Evolutionary conservation across 2,888 invertebrate genomes (phyloP).

Genomic region (Argyresthia goedartella): DNA sequence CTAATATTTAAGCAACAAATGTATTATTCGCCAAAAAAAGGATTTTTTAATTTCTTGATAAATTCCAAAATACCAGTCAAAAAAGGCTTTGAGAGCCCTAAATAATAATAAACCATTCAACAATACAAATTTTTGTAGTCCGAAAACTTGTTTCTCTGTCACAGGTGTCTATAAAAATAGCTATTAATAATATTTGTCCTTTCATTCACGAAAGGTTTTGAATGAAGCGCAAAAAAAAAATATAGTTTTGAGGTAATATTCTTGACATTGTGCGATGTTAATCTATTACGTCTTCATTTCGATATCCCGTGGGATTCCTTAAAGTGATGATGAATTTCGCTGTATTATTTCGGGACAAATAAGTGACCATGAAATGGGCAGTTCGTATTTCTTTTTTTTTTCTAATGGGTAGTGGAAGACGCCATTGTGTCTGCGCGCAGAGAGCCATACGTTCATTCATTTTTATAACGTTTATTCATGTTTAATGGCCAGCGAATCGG

Average conservation of each 20-base stretch:
- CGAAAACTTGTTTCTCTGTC: constrained; percentile 28
- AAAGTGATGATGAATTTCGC: constrained; percentile 36
- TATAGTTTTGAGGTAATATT: constrained; percentile 17
- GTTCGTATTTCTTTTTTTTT: not conserved
- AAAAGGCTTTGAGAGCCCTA: constrained; percentile 29
- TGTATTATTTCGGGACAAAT: constrained; percentile 26
- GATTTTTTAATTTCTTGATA: too few species aligned
- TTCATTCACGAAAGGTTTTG: constrained; percentile 31
- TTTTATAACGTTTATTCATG: too few species aligned
- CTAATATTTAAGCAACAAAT: too few species aligned
- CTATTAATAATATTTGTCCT: constrained; percentile 19
- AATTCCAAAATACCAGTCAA: too few species aligned
- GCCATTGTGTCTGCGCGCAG: not conserved
- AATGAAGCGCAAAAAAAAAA: constrained; percentile 40
- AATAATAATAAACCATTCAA: constrained; percentile 54
- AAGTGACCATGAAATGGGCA: constrained; percentile 20
- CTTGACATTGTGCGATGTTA: constrained; percentile 32
- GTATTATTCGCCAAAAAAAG: too few species aligned
- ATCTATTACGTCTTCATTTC: constrained; percentile 56
- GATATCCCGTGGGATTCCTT: constrained; percentile 49
- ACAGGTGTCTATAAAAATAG: constrained; percentile 43
- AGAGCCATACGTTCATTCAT: not conserved
- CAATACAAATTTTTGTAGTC: constrained; percentile 64
- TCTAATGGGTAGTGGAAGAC: not conserved
- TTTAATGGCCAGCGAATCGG: too few species aligned